Percentiles rank a stretch among this genome's conserved stretches.
These are phyloP conservation scores for Stegodyphus dumicola DNA, from an alignment of 1,140 invertebrate genomes.

Conservation along the genomic window DNA sequence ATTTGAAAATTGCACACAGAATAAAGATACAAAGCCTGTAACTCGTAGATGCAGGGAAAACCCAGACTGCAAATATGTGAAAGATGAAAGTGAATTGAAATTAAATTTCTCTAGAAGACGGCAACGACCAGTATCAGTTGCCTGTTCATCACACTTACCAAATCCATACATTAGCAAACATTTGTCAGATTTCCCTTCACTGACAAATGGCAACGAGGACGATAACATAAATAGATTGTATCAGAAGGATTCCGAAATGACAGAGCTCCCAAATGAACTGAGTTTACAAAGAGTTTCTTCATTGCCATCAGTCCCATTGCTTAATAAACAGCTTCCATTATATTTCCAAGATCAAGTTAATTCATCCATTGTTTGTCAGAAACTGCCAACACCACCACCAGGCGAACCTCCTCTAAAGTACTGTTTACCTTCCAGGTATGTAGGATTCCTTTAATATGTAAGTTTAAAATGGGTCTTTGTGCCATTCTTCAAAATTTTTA, in stretches of 20 bases:
- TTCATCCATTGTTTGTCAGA: not conserved
- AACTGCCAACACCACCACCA: constrained; percentile 22
- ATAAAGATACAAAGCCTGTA: not conserved
- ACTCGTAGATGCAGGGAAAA: constrained; percentile 13
- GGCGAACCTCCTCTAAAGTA: constrained; percentile 40
- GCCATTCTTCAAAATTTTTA: too few species aligned
- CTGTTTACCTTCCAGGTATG: constrained; percentile 52
- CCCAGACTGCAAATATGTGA: constrained; percentile 51
- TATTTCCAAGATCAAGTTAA: not conserved
- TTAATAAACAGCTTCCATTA: constrained; percentile 4
- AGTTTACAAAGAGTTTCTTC: not conserved
- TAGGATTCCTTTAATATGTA: not conserved
- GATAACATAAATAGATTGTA: not conserved
- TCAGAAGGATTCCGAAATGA: not conserved
- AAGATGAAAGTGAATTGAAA: constrained; percentile 58
- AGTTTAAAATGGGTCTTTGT: too few species aligned
- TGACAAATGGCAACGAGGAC: not conserved
- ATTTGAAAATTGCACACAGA: not conserved
- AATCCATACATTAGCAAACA: constrained; percentile 1
- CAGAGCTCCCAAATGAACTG: not conserved
- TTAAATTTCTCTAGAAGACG: constrained; percentile 38
- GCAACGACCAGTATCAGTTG: constrained; percentile 20
- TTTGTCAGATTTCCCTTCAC: not conserved
- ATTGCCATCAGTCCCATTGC: not conserved
- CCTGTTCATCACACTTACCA: constrained; percentile 6